These are phyloP conservation scores for Neocrepidodera transversa DNA, from an alignment of 2,888 invertebrate species.

Conservation along the genomic window DNA sequence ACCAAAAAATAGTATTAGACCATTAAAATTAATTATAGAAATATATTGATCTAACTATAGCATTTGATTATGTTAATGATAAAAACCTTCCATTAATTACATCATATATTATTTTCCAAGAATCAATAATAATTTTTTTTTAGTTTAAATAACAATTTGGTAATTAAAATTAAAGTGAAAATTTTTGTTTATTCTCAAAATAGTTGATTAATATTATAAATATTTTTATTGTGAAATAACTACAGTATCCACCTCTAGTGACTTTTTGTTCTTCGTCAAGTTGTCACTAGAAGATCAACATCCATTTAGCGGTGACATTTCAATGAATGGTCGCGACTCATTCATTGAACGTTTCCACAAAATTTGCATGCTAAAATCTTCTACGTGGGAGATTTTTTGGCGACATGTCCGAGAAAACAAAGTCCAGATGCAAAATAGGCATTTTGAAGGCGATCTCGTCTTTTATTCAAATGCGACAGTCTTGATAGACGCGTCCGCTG, in stretches of 20 bases:
- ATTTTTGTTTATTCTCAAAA: too few relatives aligned
- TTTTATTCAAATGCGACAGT: constrained; percentile 55
- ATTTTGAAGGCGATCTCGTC: constrained; percentile 48
- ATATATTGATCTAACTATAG: too few relatives aligned
- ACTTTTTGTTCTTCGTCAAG: constrained; percentile 48
- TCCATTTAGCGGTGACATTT: constrained; percentile 47
- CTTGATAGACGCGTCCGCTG: constrained; percentile 57
- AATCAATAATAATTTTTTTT: too few relatives aligned
- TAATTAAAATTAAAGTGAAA: too few relatives aligned
- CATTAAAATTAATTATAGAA: too few relatives aligned
- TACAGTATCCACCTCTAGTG: constrained; percentile 12
- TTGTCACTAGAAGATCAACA: constrained; percentile 48
- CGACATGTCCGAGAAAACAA: constrained; percentile 45
- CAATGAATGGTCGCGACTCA: constrained; percentile 47
- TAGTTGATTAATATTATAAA: too few relatives aligned
- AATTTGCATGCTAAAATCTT: constrained; percentile 53
- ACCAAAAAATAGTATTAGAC: too few relatives aligned
- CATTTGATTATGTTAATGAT: too few relatives aligned
- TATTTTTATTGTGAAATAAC: neutral
- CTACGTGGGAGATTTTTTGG: constrained; percentile 56
- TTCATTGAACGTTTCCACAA: constrained; percentile 41
- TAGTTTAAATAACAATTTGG: too few relatives aligned
- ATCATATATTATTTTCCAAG: too few relatives aligned
- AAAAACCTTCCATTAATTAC: too few relatives aligned
- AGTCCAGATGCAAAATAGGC: constrained; percentile 52